These are phyloP conservation scores for Sebastes miniatus DNA, from an alignment of 2,797 vertebrate genomes.

Conservation along the genomic window DNA sequence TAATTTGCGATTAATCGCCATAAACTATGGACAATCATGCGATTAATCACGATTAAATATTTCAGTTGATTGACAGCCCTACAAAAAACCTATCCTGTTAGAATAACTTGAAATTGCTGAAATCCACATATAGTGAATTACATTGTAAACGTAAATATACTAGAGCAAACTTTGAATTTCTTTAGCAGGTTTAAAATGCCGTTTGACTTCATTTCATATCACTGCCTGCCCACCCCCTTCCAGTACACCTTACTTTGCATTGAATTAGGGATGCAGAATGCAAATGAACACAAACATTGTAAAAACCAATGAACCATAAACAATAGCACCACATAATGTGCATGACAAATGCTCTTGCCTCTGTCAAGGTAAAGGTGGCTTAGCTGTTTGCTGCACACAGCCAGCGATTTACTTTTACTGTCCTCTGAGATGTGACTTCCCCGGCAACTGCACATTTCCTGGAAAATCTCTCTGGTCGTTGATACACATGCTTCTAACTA, in stretches of 20 bases:
- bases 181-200: not conserved
- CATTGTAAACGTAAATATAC: not conserved
- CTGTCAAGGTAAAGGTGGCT: slow-evolving; percentile 12
- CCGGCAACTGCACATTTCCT: not conserved
- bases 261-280: slow-evolving; percentile 4
- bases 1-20: no score
- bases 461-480: not conserved
- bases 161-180: not conserved
- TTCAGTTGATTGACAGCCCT: no score
- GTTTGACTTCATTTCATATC: not conserved
- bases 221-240: not conserved
- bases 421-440: not conserved
- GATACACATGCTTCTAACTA: not conserved
- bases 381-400: not conserved
- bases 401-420: not conserved
- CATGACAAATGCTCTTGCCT: slow-evolving; percentile 9
- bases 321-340: slow-evolving; percentile 17
- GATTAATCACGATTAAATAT: no score
- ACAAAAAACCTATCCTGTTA: not conserved
- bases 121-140: not conserved
- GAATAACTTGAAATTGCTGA: not conserved
- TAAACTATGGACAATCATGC: no score
- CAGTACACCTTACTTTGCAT: not conserved
- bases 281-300: slow-evolving; percentile 14
- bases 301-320: slow-evolving; percentile 22